These are phyloP conservation scores for Anseranas semipalmata DNA, from an alignment of 2,113 vertebrate genomes.

Conservation along the genomic window DNA sequence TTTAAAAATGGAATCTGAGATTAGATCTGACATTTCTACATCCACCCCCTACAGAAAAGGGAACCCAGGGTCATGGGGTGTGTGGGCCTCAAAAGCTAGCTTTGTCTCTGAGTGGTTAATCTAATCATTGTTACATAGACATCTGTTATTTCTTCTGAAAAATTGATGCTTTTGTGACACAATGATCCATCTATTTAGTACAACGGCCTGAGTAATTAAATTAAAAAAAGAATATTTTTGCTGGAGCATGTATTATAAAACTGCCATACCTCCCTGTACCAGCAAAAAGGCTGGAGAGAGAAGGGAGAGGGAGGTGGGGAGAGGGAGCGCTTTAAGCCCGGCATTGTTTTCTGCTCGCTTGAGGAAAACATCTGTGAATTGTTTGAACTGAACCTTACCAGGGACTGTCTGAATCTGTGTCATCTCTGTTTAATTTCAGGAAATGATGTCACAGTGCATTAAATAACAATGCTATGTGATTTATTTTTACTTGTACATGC, in stretches of 20 bases:
- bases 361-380: constrained; percentile 90
- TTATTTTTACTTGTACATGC: constrained; percentile 78
- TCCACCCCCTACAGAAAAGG: constrained; percentile 71
- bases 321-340: constrained; percentile 41
- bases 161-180: constrained; percentile 70
- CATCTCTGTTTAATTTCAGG: constrained; percentile 84
- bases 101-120: constrained; percentile 64
- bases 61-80: constrained; percentile 68
- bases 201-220: constrained; percentile 63
- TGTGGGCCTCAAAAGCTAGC: constrained; percentile 68
- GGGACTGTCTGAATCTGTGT: constrained; percentile 78
- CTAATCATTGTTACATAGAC: constrained; percentile 68
- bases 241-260: constrained; percentile 36
- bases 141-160: constrained; percentile 71
- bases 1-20: constrained; percentile 74
- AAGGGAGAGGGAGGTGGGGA: neutral
- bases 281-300: neutral
- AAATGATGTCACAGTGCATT: constrained; percentile 83
- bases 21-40: constrained; percentile 74
- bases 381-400: constrained; percentile 80
- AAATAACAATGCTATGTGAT: constrained; percentile 78
- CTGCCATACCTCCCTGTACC: constrained; percentile 18
- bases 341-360: constrained; percentile 80
- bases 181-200: constrained; percentile 71
- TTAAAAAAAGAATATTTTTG: constrained; percentile 73